phyloP scores from a whole-genome alignment of 2,113 vertebrate genomes.

The Nothobranchius kuhntae region DNA sequence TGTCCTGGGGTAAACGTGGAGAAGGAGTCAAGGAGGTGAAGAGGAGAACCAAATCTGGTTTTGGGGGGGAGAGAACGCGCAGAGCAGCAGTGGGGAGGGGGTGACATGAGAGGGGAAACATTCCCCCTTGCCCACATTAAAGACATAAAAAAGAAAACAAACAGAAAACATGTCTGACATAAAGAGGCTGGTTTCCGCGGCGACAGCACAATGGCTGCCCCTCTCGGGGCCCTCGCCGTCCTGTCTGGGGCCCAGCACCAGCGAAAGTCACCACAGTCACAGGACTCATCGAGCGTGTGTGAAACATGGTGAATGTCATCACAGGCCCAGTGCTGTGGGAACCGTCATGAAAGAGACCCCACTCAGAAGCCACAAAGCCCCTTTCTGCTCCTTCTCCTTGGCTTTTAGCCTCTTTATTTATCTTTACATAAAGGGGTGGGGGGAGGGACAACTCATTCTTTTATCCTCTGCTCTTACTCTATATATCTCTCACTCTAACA shows the following conservation, averaged over 20 bases:
- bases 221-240: slow-evolving; percentile 79
- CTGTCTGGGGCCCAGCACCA: slow-evolving; percentile 84
- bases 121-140: slow-evolving; percentile 82
- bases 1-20: slow-evolving; percentile 40
- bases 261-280: slow-evolving; percentile 84
- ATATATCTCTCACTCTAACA: slow-evolving; percentile 39
- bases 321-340: slow-evolving; percentile 79
- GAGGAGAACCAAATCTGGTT: slow-evolving; percentile 74
- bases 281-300: slow-evolving; percentile 68
- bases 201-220: slow-evolving; percentile 85
- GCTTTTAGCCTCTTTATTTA: slow-evolving; percentile 81
- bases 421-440: slow-evolving; percentile 69
- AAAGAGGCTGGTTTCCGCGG: slow-evolving; percentile 87
- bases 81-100: slow-evolving; percentile 50
- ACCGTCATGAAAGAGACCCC: slow-evolving; percentile 81
- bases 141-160: slow-evolving; percentile 87
- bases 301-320: slow-evolving; percentile 75
- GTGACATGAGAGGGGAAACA: slow-evolving; percentile 73
- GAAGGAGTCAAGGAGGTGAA: slow-evolving; percentile 43
- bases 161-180: slow-evolving; percentile 89
- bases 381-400: slow-evolving; percentile 77
- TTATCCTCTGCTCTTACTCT: slow-evolving; percentile 23
- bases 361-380: slow-evolving; percentile 78
- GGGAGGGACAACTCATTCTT: slow-evolving; percentile 58
- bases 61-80: slow-evolving; percentile 57